Conservation (phyloP, 2,113 vertebrate species). For the Burhinus oedicnemus region DNA sequence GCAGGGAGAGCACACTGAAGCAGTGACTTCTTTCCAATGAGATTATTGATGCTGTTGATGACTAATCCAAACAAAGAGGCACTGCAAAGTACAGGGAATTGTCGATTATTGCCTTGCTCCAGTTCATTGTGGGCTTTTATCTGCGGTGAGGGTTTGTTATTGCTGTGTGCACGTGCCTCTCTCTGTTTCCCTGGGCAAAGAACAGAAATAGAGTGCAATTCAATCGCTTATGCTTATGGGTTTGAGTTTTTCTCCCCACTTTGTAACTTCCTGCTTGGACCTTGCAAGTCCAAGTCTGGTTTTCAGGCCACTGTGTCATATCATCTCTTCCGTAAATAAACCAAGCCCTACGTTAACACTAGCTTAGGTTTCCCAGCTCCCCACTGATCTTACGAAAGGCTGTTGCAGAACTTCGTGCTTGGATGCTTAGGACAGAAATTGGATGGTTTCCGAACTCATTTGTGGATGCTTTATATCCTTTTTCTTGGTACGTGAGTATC, state of each 20-base stretch:
- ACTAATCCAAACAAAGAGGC: neutral
- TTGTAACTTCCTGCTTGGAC: neutral
- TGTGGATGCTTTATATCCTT: neutral
- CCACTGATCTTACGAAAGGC: neutral
- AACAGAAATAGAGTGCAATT: neutral
- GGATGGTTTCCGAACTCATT: neutral
- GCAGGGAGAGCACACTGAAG: neutral
- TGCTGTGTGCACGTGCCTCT: fast-evolving
- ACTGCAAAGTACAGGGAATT: neutral
- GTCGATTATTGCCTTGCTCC: neutral
- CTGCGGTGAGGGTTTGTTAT: neutral
- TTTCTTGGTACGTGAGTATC: neutral
- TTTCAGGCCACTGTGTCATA: neutral
- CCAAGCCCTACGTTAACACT: neutral
- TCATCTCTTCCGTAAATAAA: neutral
- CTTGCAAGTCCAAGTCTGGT: neutral
- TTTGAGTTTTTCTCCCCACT: neutral
- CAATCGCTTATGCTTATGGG: neutral
- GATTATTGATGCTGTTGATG: neutral
- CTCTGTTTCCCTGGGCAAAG: neutral
- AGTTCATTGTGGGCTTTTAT: neutral
- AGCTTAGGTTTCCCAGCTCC: neutral
- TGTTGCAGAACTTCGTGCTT: neutral
- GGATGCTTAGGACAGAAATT: neutral
- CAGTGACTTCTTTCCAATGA: neutral